Base-by-base conservation (phyloP, 2,113 vertebrate genomes). In the Murina feae region DNA sequence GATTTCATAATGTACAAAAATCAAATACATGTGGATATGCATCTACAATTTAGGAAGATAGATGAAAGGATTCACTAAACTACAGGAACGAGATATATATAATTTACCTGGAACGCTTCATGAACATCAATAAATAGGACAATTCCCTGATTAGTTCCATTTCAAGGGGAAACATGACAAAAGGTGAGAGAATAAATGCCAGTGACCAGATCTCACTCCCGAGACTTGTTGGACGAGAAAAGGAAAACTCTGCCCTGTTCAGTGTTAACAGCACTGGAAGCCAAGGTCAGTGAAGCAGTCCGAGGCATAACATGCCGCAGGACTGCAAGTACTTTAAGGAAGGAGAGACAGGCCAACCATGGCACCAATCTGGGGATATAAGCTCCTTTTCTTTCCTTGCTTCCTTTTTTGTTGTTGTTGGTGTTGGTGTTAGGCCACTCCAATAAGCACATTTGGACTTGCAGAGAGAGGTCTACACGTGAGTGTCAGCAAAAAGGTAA, bases 1-100 rank as follows among this genome's bases (percentile, higher is more conserved):
- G 23, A 87, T 65, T 84, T 87, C 30, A 94, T 89, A 81, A 93
- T 18, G 65, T 87, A 85, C 9, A 51, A 89, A 69, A 76, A 14
- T 17, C 17, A 58, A 30, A 63, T 1, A 47, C 71, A 72, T 75
- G 20, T 21, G 69, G 25, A 95, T 42, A 83, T 20, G 35, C 6
- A 71, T 53, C 20, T 83, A 37, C 25, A 95, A 89, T 81, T 87
- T 68, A 69, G 35, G 32, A 65, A 75, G 28, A 42, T 3, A 39
- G 21, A 42, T 80, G 30, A 79, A 83, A 68, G 18, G 11, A 74
- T 74, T 86, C 63, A 47, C 55, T 81, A 75, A 91, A 68, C 42
- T 37, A 37, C 12, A 80, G 6, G 16, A 71, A 92, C 0, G 9
- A 9, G 4, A 86, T 47, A 47, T 47, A 47, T 47, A 47, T 47